phyloP scores from a whole-genome alignment of 2,113 vertebrate genomes.

The Chionomys nivalis region DNA sequence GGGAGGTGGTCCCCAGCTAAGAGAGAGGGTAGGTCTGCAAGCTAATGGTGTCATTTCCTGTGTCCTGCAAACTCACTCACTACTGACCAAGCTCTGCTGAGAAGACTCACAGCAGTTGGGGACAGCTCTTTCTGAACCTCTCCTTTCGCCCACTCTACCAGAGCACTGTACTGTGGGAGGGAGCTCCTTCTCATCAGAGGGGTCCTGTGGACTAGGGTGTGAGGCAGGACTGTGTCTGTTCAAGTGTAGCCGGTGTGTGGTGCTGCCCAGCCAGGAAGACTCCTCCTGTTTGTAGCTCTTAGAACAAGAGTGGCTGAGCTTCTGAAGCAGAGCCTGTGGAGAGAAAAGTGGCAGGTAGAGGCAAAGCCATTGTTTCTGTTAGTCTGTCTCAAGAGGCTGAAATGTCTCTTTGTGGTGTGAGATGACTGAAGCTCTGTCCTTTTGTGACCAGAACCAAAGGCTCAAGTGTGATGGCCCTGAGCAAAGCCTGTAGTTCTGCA shows the following conservation, averaged over 20 bases:
- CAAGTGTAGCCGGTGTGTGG: fast-evolving
- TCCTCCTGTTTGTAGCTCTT: constrained; percentile 23
- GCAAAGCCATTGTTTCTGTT: constrained; percentile 68
- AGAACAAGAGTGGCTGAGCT: constrained; percentile 34
- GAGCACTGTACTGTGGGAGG: not conserved
- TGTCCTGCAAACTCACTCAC: constrained; percentile 67
- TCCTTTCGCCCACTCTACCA: not conserved
- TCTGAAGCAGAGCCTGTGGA: constrained; percentile 34
- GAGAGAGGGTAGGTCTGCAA: constrained; percentile 60
- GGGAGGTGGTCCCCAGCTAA: constrained; percentile 33
- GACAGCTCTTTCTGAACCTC: not conserved
- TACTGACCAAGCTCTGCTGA: not conserved
- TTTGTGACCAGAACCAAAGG: not conserved
- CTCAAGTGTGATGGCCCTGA: not conserved
- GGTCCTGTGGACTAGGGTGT: not conserved
- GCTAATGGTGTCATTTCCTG: constrained; percentile 80
- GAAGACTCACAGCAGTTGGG: not conserved
- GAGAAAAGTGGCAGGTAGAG: constrained; percentile 50
- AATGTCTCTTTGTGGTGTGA: not conserved
- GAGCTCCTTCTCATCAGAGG: not conserved
- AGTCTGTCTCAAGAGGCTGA: constrained; percentile 64
- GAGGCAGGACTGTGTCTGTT: not conserved
- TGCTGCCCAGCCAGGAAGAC: not conserved
- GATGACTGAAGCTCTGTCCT: not conserved
- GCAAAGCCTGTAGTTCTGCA: not conserved